Evolutionary conservation across 30 jellyfish, hydroid and myxozoan species (phyloP).

Genomic region (Cassiopea andromeda): DNA sequence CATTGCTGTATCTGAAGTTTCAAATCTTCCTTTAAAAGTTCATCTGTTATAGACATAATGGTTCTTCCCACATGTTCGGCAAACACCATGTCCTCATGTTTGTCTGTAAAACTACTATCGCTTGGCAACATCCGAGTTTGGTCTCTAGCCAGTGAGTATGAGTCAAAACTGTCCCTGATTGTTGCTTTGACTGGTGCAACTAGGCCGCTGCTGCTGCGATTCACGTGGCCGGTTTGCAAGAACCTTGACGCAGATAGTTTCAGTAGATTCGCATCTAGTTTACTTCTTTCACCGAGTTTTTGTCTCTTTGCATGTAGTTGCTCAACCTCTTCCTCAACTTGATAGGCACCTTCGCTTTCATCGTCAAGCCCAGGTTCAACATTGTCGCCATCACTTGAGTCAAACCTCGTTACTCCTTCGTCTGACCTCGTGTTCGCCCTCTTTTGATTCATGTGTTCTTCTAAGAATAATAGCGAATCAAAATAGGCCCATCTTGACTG

Average conservation of each 20-base stretch:
- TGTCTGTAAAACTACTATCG: slow-evolving; percentile 4
- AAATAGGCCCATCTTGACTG: slow-evolving; percentile 81
- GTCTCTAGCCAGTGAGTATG: neutral
- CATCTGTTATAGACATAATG: slow-evolving; percentile 57
- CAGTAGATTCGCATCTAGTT: slow-evolving; percentile 22
- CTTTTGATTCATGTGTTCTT: slow-evolving; percentile 72
- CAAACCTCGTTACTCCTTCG: slow-evolving; percentile 34
- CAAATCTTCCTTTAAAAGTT: slow-evolving; percentile 64
- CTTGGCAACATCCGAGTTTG: neutral
- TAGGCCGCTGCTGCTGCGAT: slow-evolving; percentile 1
- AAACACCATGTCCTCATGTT: slow-evolving; percentile 67
- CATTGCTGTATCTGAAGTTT: slow-evolving; percentile 74
- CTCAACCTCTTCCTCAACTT: slow-evolving; percentile 1
- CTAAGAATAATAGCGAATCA: slow-evolving; percentile 59
- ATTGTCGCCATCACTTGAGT: slow-evolving; percentile 42
- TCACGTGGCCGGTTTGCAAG: neutral
- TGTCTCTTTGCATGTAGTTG: slow-evolving; percentile 27
- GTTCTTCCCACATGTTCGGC: slow-evolving; percentile 77
- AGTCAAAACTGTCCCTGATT: slow-evolving; percentile 1
- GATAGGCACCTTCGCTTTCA: slow-evolving; percentile 26
- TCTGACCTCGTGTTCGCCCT: slow-evolving; percentile 57
- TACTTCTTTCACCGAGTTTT: slow-evolving; percentile 31
- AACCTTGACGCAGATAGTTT: neutral
- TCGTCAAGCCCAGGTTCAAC: slow-evolving; percentile 25
- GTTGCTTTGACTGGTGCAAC: slow-evolving; percentile 8